Evolutionary conservation across 2,113 vertebrate species (phyloP), one percentile per base, ranked within the genome.

Genomic region (Nannospalax galili): DNA sequence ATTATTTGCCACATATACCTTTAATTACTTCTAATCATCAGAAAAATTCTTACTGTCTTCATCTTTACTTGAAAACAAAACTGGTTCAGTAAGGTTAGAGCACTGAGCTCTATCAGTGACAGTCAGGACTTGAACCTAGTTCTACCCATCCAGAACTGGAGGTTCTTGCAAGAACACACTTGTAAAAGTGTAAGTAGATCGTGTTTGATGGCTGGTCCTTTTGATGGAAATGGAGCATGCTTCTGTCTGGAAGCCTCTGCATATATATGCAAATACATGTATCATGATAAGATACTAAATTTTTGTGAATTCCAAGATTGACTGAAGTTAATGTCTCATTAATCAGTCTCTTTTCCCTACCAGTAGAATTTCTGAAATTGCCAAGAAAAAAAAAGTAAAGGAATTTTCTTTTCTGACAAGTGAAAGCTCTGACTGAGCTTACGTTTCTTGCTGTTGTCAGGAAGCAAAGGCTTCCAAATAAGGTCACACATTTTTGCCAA

Each of bases 1-100:
- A 67, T 78, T 88, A 92, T 73, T 10, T 91, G 48, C 45, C 45
- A 84, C 20, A 58, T 15, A 65, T 20, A 73, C 42, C 74, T 60
- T 92, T 65, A 85, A 81, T 91, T 8, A 52, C 48, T 52, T 52
- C 11, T 52, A 52, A 52, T 52, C 48, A 91, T 75, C 56, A 75
- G 48, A 92, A 52, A 52, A 93, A 72, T 8, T 58, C 35, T 88
- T 42, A 42, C 35, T 16, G 56, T 60, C 32, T 64, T 74, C 40
- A 52, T 65, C 90, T 93, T n/a, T 75, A 81, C 19, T 52, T 88
- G 64, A 56, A n/a, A 78, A 93, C 19, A 32, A 85, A 80, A 79
- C 20, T 72, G 35, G 16, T 42, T 88, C 45, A 22, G 1, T 30
- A 79, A 89, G 8, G 4, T 73, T 60, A 92, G 24, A 92, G 42